Evolutionary conservation across 1,140 invertebrate species (phyloP), one percentile per base, ranked within the genome.

Genomic region (Dysdera silvatica): DNA sequence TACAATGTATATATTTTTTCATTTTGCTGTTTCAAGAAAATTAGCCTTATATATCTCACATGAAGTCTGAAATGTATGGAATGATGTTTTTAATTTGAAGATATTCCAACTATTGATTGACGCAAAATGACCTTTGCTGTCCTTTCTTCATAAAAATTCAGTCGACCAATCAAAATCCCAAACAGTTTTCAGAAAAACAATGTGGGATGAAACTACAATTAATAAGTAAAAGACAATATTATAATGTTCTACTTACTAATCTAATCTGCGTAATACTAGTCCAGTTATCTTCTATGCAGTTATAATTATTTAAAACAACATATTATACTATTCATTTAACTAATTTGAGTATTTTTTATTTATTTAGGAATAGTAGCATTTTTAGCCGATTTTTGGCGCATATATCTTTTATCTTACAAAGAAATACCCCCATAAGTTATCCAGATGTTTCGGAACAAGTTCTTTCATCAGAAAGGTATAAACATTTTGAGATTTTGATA

Each of bases 391-490:
- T 64, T 4, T 67, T 60, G 32, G 55, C 61, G 48, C 67, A 69
- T 48, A 45, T 62, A 33, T 65, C 61, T 23, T 61, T 61, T 65
- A 59, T 69, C 20, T 16, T 69, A 3, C 52, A 41, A n/a, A 43
- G 67, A 37, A 37, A 61, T 33, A 37, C 52, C 12, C 40, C 58
- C 49, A 33, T 58, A 23, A 45, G 26, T 8, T 69, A 67, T 54
- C 35, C 57, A 6, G 65, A 69, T 61, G 68, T 69, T 4, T 49
- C 51, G 6, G 58, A 64, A 24, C 65, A 67, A 33, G 65, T 69
- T 51, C 29, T 69, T 3, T 24, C 40, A 43, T 47, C 60, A n/a
- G 65, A 65, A 33, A 61, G 40, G 51, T 52, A 56, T 24, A 32
- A 31, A 51, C n/a, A 49, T 26, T 61, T 52, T 18, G 37, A 3